A percentile compares a stretch with the other conserved stretches of the same genome.
Conservation (phyloP, 2,888 invertebrate genomes). For the Orthosia incerta region DNA sequence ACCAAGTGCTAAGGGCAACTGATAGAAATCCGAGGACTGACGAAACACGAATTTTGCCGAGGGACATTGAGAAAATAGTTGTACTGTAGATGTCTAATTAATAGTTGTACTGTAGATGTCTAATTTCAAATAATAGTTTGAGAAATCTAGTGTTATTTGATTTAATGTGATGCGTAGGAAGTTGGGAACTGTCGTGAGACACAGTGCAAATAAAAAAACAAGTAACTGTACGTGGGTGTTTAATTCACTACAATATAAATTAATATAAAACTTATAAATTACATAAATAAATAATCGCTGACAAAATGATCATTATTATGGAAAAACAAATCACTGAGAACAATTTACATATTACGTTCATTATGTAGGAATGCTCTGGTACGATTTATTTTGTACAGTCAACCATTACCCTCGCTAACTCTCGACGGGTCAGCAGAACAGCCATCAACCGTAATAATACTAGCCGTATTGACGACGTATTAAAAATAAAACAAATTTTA, state of each 20-base stretch:
- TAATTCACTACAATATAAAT: slow-evolving; percentile 88
- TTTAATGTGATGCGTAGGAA: no score
- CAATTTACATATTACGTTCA: slow-evolving; percentile 49
- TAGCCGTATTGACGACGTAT: neutral
- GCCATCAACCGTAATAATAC: slow-evolving; percentile 11
- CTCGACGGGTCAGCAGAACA: slow-evolving; percentile 5
- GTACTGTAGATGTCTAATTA: no score
- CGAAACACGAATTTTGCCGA: no score
- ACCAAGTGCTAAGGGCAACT: no score
- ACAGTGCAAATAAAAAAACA: slow-evolving; percentile 48
- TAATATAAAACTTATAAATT: slow-evolving; percentile 87
- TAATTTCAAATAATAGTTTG: no score
- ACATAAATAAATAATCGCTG: slow-evolving; percentile 87
- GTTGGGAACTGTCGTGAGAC: no score
- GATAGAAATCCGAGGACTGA: no score
- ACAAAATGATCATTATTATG: slow-evolving; percentile 75
- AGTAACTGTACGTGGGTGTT: slow-evolving; percentile 76
- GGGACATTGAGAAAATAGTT: no score
- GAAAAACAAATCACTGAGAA: slow-evolving; percentile 58
- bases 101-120: no score
- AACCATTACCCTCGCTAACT: slow-evolving; percentile 27
- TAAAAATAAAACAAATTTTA: slow-evolving; percentile 10
- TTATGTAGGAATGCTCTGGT: slow-evolving; percentile 69
- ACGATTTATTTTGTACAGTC: slow-evolving; percentile 48
- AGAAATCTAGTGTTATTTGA: no score